Conservation (phyloP, 2,113 vertebrate genomes). For the Philantomba maxwellii region DNA sequence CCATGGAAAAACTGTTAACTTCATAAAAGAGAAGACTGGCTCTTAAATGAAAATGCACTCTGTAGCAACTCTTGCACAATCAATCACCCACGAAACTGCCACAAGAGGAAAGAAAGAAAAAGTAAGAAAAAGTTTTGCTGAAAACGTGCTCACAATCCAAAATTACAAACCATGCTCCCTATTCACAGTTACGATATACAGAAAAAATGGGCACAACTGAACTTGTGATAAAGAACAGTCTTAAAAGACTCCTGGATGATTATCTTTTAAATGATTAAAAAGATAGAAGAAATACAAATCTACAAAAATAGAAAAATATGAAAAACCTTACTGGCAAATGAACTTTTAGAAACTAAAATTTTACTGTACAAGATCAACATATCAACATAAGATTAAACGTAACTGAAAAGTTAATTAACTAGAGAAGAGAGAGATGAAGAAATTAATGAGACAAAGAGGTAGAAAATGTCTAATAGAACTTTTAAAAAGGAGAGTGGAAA, state of each 20-base stretch:
- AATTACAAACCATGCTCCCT: not conserved
- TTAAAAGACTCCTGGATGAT: not conserved
- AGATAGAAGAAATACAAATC: not conserved
- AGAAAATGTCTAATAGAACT: not conserved
- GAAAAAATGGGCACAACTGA: not conserved
- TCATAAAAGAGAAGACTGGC: not conserved
- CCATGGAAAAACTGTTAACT: not conserved
- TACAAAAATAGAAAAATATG: not conserved
- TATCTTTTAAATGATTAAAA: not conserved
- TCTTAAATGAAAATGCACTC: not conserved
- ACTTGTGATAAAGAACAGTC: not conserved
- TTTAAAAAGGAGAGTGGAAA: not conserved
- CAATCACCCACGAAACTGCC: not conserved
- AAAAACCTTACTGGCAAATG: not conserved
- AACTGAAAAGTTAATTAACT: not conserved
- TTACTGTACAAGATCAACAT: not conserved
- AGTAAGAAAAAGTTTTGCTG: not conserved
- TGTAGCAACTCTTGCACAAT: not conserved
- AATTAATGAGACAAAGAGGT: not conserved
- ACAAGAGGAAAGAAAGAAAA: not conserved
- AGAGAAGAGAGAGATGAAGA: not conserved
- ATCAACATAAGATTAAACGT: not conserved
- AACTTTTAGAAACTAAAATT: not conserved
- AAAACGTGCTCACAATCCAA: not conserved
- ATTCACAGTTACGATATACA: not conserved